Percentiles rank a stretch among this genome's conserved stretches.
Evolutionary conservation across 2,888 invertebrate species (phyloP).

Genomic region (Xanthorhoe designata): DNA sequence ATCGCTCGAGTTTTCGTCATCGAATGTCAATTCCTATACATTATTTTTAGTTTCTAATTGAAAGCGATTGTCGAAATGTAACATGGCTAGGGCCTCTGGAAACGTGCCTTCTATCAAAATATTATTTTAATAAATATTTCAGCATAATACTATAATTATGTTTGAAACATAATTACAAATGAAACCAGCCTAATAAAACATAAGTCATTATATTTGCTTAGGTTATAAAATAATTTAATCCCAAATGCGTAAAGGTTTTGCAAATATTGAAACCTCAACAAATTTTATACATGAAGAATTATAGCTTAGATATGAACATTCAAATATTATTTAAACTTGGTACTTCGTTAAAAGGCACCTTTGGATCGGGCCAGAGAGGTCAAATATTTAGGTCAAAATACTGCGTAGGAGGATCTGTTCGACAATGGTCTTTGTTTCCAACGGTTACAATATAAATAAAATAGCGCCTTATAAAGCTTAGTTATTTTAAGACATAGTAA

Average conservation of each 20-base stretch:
- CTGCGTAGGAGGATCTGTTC: constrained; percentile 45
- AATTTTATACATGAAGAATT: constrained; percentile 33
- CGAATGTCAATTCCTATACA: too few relatives aligned
- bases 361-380: constrained; percentile 43
- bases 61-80: too few relatives aligned
- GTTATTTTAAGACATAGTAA: too few relatives aligned
- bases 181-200: background rate
- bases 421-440: constrained; percentile 15
- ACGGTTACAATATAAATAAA: background rate
- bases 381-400: constrained; percentile 52
- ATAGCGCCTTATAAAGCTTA: too few relatives aligned
- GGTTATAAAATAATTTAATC: background rate
- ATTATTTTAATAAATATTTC: background rate
- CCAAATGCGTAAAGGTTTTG: constrained; percentile 2
- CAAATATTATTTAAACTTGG: constrained; percentile 32
- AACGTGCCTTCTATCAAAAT: too few relatives aligned
- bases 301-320: constrained; percentile 22
- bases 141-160: background rate
- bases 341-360: constrained; percentile 39
- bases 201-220: background rate
- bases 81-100: too few relatives aligned
- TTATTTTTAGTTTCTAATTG: too few relatives aligned
- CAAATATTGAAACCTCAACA: constrained; percentile 26
- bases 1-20: too few relatives aligned
- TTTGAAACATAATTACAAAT: background rate